Percentiles rank a stretch among this genome's conserved stretches.
phyloP scores from a whole-genome alignment of 2,797 vertebrate genomes.

The Lacerta bilineata region DNA sequence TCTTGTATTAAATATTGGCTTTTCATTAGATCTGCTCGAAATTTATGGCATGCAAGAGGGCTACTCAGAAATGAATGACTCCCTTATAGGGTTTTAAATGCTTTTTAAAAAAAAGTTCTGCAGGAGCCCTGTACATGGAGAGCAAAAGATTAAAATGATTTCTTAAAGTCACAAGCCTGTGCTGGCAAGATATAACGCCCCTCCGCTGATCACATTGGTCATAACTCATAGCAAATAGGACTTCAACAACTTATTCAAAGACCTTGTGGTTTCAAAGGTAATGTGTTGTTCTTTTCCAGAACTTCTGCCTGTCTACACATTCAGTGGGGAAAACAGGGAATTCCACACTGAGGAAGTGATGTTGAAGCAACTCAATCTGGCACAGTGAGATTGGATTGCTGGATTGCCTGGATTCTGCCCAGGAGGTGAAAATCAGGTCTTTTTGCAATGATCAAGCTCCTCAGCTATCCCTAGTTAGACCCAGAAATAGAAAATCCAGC shows the following conservation, averaged over 20 bases:
- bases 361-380: too few species aligned
- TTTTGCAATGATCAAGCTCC: too few species aligned
- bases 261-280: neutral
- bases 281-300: neutral
- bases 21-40: conserved; percentile 60
- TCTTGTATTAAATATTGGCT: conserved; percentile 65
- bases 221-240: neutral
- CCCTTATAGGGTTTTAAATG: conserved; percentile 63
- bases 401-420: too few species aligned
- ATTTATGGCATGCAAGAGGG: conserved; percentile 57
- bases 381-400: too few species aligned
- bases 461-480: too few species aligned
- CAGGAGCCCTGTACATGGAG: conserved; percentile 17
- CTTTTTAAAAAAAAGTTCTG: conserved; percentile 53
- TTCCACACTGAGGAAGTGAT: too few species aligned
- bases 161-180: conserved; percentile 30
- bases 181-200: conserved; percentile 16
- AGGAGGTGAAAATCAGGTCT: too few species aligned
- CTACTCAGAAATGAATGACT: conserved; percentile 49
- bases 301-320: too few species aligned
- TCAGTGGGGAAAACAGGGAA: too few species aligned
- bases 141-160: conserved; percentile 28
- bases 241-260: conserved; percentile 14
- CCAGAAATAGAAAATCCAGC: too few species aligned
- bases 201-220: conserved; percentile 10